A percentile compares a stretch with the other conserved stretches of the same genome.
phyloP scores from a whole-genome alignment of 37 sponge, comb jelly and placozoan genomes.

The Tethya wilhelma region DNA sequence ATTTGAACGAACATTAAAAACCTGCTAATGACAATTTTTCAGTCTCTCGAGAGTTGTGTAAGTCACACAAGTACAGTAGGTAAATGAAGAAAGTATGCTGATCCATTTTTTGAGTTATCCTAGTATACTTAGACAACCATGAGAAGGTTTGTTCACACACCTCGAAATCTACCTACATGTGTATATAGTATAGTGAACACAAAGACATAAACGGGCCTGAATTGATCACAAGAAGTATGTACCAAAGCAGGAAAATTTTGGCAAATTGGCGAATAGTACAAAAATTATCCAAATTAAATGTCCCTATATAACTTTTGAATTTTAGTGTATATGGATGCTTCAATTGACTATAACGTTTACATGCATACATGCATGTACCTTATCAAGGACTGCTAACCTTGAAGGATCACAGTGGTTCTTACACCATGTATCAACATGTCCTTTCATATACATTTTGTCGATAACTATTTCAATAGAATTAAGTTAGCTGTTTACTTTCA shows the following conservation, averaged over 20 bases:
- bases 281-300: too few relatives aligned
- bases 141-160: conserved; percentile 37
- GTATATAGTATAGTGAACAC: not conserved
- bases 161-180: conserved; percentile 17
- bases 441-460: conserved; percentile 34
- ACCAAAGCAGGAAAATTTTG: too few relatives aligned
- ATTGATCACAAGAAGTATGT: not conserved
- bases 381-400: not conserved
- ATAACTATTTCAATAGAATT: conserved; percentile 21
- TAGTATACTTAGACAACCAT: conserved; percentile 6
- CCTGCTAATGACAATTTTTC: not conserved
- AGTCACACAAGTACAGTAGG: not conserved
- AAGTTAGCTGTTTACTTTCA: conserved; percentile 7
- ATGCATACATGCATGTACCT: too few relatives aligned
- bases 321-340: too few relatives aligned
- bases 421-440: conserved; percentile 28
- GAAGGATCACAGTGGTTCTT: conserved; percentile 26
- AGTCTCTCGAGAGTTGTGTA: not conserved
- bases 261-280: too few relatives aligned
- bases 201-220: too few relatives aligned
- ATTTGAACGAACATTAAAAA: not conserved
- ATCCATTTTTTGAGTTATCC: conserved; percentile 1
- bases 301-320: too few relatives aligned
- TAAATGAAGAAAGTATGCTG: conserved; percentile 1
- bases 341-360: too few relatives aligned